A percentile compares a stretch with the other conserved stretches of the same genome.
Evolutionary conservation across 2,888 invertebrate species (phyloP).

Genomic region (Epinotia nisella): DNA sequence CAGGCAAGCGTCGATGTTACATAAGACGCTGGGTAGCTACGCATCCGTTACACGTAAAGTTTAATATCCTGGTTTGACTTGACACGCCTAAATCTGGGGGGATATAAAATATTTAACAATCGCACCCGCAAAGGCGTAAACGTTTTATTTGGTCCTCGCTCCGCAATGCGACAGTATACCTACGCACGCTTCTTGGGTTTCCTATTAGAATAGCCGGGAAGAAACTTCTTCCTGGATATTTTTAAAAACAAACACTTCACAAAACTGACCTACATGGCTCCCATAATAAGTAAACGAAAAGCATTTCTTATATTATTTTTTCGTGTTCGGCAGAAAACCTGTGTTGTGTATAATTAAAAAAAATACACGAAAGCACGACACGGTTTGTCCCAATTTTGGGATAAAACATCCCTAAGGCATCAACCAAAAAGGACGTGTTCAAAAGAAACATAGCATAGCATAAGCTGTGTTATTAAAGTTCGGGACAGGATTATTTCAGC

Average conservation of each 20-base stretch:
- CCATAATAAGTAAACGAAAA: too few species aligned
- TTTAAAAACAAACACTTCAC: neutral
- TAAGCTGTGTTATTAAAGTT: neutral
- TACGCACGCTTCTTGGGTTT: conserved; percentile 24
- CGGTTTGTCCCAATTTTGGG: neutral
- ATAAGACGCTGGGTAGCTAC: conserved; percentile 9
- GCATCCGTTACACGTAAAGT: conserved; percentile 36
- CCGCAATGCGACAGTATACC: conserved; percentile 37
- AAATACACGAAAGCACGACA: conserved; percentile 1
- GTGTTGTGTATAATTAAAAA: neutral
- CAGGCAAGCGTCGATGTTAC: neutral
- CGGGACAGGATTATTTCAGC: conserved; percentile 23
- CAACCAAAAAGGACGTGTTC: conserved; percentile 16
- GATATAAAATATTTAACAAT: conserved; percentile 45
- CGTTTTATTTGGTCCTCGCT: conserved; percentile 39
- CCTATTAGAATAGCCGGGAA: conserved; percentile 4
- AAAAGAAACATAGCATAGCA: conserved; percentile 6
- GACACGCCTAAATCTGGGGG: conserved; percentile 42
- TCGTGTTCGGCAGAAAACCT: too few species aligned
- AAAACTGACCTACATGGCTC: too few species aligned
- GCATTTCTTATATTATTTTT: too few species aligned
- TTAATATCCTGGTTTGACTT: conserved; percentile 43
- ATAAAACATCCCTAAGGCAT: conserved; percentile 9
- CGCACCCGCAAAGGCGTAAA: conserved; percentile 41
- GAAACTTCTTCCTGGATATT: neutral